These are phyloP conservation scores for Sesia apiformis DNA, from an alignment of 2,888 invertebrate species.

Conservation along the genomic window DNA sequence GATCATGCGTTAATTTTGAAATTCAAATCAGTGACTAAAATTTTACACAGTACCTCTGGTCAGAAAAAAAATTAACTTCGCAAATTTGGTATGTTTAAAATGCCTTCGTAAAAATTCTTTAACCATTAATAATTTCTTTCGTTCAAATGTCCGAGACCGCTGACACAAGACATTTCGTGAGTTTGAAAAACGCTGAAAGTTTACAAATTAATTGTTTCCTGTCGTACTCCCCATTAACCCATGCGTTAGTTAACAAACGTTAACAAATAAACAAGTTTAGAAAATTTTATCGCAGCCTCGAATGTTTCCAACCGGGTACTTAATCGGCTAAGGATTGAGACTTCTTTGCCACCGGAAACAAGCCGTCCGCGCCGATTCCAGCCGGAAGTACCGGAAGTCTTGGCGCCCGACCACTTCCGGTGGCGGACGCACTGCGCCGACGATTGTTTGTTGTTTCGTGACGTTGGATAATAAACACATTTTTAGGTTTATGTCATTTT, in stretches of 20 bases:
- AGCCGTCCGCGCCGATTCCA: conserved; percentile 26
- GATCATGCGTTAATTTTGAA: too few relatives aligned
- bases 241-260: background rate
- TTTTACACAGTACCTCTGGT: too few relatives aligned
- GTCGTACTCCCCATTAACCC: background rate
- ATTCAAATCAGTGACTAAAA: too few relatives aligned
- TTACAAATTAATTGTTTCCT: background rate
- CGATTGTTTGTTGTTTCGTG: conserved; percentile 1
- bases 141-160: too few relatives aligned
- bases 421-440: conserved; percentile 1
- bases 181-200: background rate
- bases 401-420: conserved; percentile 32
- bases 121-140: too few relatives aligned
- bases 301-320: conserved; percentile 18
- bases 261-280: conserved; percentile 3
- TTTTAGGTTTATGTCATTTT: too few relatives aligned
- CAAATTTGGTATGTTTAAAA: too few relatives aligned
- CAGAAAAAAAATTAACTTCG: too few relatives aligned
- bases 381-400: conserved; percentile 42
- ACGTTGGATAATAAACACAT: too few relatives aligned
- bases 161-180: too few relatives aligned
- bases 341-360: conserved; percentile 23
- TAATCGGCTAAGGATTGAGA: conserved; percentile 28
- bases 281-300: conserved; percentile 14
- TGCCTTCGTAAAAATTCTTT: too few relatives aligned